Percentiles rank a stretch among this genome's conserved stretches.
Conservation (phyloP, 2,888 invertebrate genomes). For the Aelia acuminata region DNA sequence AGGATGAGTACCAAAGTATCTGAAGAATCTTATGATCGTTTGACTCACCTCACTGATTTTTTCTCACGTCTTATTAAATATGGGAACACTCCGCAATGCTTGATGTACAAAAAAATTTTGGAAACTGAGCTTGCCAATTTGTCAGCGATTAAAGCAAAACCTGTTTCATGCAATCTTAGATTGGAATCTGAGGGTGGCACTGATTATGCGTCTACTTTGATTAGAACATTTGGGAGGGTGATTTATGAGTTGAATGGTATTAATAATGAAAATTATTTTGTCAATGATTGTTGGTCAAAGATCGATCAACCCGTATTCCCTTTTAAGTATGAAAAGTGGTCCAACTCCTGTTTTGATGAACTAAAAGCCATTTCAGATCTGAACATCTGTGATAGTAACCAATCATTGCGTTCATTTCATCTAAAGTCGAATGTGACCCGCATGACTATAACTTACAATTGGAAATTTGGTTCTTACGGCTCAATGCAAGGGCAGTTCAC, state of each 20-base stretch:
- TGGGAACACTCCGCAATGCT: constrained; percentile 88
- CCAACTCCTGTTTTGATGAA: constrained; percentile 61
- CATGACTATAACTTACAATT: constrained; percentile 99
- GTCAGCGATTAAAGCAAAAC: constrained; percentile 86
- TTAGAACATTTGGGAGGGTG: constrained; percentile 96
- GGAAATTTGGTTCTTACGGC: constrained; percentile 99
- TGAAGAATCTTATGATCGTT: constrained; percentile 92
- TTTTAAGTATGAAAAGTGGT: constrained; percentile 68
- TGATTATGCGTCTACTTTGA: constrained; percentile 93
- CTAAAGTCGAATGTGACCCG: constrained; percentile 97
- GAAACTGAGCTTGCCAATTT: constrained; percentile 90
- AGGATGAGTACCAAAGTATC: constrained; percentile 86
- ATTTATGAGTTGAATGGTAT: constrained; percentile 59
- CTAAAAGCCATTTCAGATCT: constrained; percentile 77
- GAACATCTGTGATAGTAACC: constrained; percentile 83
- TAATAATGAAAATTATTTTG: constrained; percentile 51
- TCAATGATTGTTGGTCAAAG: constrained; percentile 40
- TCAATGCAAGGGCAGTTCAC: constrained; percentile 99
- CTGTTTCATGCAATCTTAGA: constrained; percentile 89
- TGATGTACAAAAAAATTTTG: constrained; percentile 93
- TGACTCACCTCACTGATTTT: constrained; percentile 91
- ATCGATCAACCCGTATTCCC: constrained; percentile 86
- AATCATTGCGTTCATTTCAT: constrained; percentile 92
- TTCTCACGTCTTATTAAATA: constrained; percentile 92
- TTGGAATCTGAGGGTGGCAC: constrained; percentile 98